A percentile compares a stretch with the other conserved stretches of the same genome.
Conservation (phyloP, 2,113 vertebrate genomes). For the rat (Rattus norvegicus) region GRCr8 NC_086024.1:42536501-42537000, state of each 20-base stretch:
- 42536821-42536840: background rate
- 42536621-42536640: background rate
- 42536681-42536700: background rate
- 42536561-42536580: background rate
- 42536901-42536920: background rate
- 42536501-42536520: background rate
- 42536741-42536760: background rate
- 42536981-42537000: background rate
- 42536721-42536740: fast-evolving
- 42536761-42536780: no score
- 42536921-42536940: background rate
- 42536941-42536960: background rate
- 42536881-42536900: background rate
- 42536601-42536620: background rate
- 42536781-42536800: background rate
- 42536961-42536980: background rate
- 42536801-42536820: background rate
- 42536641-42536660: background rate
- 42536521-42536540: no score
- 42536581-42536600: background rate
- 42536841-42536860: background rate
- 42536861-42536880: background rate
- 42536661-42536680: no score
- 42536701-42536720: background rate
- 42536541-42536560: background rate